phyloP scores from a whole-genome alignment of 2,797 vertebrate species.

The Mallotus villosus region DNA sequence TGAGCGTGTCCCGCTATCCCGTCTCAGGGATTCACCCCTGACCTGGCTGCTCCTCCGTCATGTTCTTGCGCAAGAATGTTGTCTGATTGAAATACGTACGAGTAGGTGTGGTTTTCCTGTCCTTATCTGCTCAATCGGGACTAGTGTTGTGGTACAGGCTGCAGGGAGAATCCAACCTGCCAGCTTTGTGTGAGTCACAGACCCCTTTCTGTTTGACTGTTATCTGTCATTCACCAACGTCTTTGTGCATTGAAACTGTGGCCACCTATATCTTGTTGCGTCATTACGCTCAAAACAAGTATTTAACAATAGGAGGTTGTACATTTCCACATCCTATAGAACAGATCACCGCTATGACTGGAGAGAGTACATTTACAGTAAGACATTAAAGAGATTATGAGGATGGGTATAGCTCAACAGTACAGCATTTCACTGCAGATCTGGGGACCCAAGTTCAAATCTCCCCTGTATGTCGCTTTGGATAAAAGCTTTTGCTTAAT shows the following conservation, averaged over 20 bases:
- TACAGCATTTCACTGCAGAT: no score
- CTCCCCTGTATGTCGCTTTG: no score
- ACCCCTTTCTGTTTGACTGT: background rate
- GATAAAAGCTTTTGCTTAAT: no score
- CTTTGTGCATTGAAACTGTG: no score
- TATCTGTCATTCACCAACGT: background rate
- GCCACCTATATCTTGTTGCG: background rate
- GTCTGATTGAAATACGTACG: slow-evolving; percentile 31
- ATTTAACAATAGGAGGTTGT: background rate
- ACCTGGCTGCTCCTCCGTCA: slow-evolving; percentile 33
- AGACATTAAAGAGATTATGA: no score
- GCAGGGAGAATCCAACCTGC: background rate
- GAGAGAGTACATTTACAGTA: background rate
- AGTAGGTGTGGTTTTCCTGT: slow-evolving; percentile 18
- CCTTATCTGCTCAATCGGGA: slow-evolving; percentile 14
- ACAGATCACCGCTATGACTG: background rate
- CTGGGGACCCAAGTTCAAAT: no score
- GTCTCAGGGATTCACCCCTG: slow-evolving; percentile 45
- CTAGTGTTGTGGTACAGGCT: background rate
- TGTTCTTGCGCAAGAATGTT: slow-evolving; percentile 55
- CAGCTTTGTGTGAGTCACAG: background rate
- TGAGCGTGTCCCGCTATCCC: background rate
- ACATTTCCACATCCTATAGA: background rate
- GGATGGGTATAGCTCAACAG: no score
- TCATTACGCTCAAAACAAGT: no score